These are phyloP conservation scores for Pogonus chalceus DNA, from an alignment of 1,140 invertebrate species.

Conservation along the genomic window DNA sequence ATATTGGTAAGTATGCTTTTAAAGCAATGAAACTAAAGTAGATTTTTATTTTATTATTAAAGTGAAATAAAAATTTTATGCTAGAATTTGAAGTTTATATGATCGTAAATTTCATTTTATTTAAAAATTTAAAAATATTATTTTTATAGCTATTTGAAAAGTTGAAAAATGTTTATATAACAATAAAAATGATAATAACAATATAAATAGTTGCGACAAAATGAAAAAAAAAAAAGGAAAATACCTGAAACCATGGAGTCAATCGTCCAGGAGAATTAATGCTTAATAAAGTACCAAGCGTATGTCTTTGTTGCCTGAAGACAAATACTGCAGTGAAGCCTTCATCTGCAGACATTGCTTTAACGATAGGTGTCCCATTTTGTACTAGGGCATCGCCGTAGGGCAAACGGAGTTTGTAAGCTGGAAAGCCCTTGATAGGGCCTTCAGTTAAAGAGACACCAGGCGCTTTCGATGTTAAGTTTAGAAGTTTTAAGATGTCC, in stretches of 20 bases:
- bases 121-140: too few species aligned
- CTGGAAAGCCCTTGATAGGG: constrained; percentile 32
- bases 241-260: constrained; percentile 38
- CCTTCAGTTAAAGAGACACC: constrained; percentile 35
- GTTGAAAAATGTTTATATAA: too few species aligned
- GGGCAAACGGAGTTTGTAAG: constrained; percentile 36
- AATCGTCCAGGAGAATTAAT: constrained; percentile 37
- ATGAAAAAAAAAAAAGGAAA: constrained; percentile 11
- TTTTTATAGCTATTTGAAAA: too few species aligned
- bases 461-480: constrained; percentile 32
- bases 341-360: constrained; percentile 23
- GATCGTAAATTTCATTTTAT: too few species aligned
- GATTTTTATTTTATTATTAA: too few species aligned
- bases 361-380: constrained; percentile 25
- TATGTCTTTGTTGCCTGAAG: constrained; percentile 36
- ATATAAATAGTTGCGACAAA: neutral
- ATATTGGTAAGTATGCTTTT: too few species aligned
- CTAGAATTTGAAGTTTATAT: too few species aligned
- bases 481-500: constrained; percentile 36
- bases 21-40: too few species aligned
- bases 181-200: too few species aligned
- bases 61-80: too few species aligned
- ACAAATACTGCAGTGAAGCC: constrained; percentile 35
- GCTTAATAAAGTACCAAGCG: constrained; percentile 36
- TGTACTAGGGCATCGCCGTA: constrained; percentile 35